Base-by-base conservation (phyloP, 2,113 vertebrate species). In the Notothenia rossii region DNA sequence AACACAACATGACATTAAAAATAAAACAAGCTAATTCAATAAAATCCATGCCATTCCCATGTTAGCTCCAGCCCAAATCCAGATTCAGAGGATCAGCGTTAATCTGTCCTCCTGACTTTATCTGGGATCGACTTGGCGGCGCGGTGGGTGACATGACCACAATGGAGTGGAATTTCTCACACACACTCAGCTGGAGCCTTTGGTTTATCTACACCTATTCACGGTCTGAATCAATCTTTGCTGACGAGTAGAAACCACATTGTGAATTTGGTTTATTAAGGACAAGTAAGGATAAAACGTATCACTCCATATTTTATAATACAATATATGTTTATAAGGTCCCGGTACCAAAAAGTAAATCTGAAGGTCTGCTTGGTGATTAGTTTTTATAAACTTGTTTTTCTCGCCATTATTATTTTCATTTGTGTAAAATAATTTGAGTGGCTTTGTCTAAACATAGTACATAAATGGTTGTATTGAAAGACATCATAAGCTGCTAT, bases 71-170 rank as follows among this genome's bases (percentile, higher is more conserved):
- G 62, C 54, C 70, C 49, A 62, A 75, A 83, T 81, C 64, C 67
- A 48, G 81, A 86, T 17, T 71, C 48, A 40, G n/a, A 20, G 17
- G 67, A 72, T 77, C 61, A 84, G 77, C 71, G 81, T 76, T 84
- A 89, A 94, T 93, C 89, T 90, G 82, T 46, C 84, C 83, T 76
- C 75, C 70, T 89, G 78, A 69, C 77, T 77, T 91, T 89, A 86
- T 83, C 82, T 40, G 56, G 43, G 46, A 79, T 72, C 51, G 75
- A 67, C 22, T 85, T 33, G 63, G 66, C 46, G 33, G 75, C 5
- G 48, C 33, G 17, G 65, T 17, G 75, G 43, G 89, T 84, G 79
- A 72, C 86, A 71, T 61, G 80, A 77, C 79, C 86, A 88, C 88
- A 93, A 92, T 85, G 68, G 71, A 85, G 77, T 17, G 75, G 75